Evolutionary conservation across 2,888 invertebrate genomes (phyloP).

Genomic region (Campaea margaritaria): DNA sequence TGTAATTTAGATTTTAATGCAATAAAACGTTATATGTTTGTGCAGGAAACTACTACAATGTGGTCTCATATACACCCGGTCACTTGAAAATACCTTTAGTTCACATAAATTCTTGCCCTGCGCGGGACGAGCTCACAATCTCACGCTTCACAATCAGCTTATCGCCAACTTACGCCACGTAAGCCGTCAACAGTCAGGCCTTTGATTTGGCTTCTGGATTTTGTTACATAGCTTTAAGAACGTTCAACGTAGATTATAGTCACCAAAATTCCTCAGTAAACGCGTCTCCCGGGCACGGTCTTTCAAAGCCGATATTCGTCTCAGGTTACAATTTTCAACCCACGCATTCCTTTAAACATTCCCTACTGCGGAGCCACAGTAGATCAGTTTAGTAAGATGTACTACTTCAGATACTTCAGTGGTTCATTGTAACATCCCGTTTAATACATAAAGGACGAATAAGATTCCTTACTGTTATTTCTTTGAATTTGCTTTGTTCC

Average conservation of each 20-base stretch:
- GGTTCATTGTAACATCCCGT: too few species aligned
- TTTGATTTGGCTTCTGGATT: neutral
- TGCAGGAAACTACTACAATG: too few species aligned
- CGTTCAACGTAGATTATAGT: constrained; percentile 6
- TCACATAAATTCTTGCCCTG: too few species aligned
- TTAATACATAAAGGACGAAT: neutral
- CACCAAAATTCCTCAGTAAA: constrained; percentile 42
- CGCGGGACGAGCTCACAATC: too few species aligned
- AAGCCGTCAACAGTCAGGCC: neutral
- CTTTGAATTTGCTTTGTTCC: too few species aligned
- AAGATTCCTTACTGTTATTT: neutral
- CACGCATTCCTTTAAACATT: constrained; percentile 27
- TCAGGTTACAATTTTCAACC: constrained; percentile 35
- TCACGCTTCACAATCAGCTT: too few species aligned
- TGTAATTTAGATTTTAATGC: too few species aligned
- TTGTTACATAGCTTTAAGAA: neutral
- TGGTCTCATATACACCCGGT: too few species aligned
- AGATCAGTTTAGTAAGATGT: neutral
- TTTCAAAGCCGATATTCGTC: constrained; percentile 31
- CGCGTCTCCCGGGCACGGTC: constrained; percentile 19
- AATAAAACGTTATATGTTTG: too few species aligned
- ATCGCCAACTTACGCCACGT: too few species aligned
- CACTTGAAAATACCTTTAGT: too few species aligned
- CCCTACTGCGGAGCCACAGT: neutral
- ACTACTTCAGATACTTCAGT: too few species aligned